A percentile compares a stretch with the other conserved stretches of the same genome.
These are phyloP conservation scores for Morus bassanus DNA, from an alignment of 2,797 vertebrate genomes.

Conservation along the genomic window DNA sequence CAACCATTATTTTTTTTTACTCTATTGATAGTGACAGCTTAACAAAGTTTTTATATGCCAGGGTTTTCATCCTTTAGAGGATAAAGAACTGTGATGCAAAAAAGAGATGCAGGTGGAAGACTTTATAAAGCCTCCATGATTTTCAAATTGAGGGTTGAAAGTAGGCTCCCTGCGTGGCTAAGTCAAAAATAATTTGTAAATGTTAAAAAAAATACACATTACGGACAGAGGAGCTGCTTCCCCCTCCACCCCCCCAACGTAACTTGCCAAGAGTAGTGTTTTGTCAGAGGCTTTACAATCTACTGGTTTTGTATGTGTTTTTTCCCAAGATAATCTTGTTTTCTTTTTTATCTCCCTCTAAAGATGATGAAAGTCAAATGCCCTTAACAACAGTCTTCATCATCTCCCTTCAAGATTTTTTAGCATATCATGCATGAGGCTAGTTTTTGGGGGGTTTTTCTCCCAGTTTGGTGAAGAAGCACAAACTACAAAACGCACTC, in stretches of 20 bases:
- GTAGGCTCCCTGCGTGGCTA: conserved; percentile 77
- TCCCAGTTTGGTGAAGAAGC: background rate
- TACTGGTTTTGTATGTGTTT: conserved; percentile 9
- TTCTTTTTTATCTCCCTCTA: background rate
- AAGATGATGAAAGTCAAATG: conserved; percentile 4
- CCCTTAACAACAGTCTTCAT: background rate
- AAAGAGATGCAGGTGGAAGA: conserved; percentile 81
- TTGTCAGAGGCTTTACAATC: background rate
- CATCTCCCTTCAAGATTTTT: conserved; percentile 1
- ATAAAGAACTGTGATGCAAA: conserved; percentile 75
- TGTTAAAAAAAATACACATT: conserved; percentile 60
- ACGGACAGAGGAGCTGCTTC: background rate
- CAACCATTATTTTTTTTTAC: conserved; percentile 71
- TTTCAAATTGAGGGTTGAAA: conserved; percentile 77
- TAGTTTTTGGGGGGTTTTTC: fast-evolving
- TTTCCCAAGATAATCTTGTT: background rate
- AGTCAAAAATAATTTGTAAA: conserved; percentile 78
- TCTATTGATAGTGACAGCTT: conserved; percentile 80
- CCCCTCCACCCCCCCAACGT: background rate
- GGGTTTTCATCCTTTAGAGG: conserved; percentile 76
- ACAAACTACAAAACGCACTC: background rate
- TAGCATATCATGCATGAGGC: background rate
- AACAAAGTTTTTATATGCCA: conserved; percentile 80
- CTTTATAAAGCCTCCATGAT: conserved; percentile 79
- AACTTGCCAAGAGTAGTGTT: conserved; percentile 30